Evolutionary conservation across 2,113 vertebrate genomes (phyloP).

Genomic region (Pseudopipra pipra): DNA sequence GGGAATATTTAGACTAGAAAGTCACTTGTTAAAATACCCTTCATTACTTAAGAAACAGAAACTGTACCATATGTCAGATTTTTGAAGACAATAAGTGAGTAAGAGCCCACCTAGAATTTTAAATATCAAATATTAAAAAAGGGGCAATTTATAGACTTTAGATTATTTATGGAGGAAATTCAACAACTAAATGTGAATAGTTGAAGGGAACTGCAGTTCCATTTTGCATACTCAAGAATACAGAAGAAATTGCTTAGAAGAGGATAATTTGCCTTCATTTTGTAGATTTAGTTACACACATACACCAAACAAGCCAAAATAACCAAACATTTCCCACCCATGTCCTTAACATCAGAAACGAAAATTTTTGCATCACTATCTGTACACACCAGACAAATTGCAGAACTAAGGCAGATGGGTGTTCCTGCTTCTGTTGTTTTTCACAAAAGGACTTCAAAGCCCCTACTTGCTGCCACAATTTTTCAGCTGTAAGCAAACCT

Average conservation of each 20-base stretch:
- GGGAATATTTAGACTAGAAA: background rate
- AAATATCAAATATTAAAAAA: background rate
- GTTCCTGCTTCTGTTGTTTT: slow-evolving; percentile 24
- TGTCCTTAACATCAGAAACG: background rate
- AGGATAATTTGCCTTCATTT: background rate
- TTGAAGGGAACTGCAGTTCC: background rate
- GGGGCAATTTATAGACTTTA: background rate
- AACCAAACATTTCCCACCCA: background rate
- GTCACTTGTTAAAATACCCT: background rate
- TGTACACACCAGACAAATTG: background rate
- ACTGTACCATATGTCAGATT: background rate
- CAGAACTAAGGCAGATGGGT: slow-evolving; percentile 10
- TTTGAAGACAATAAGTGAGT: background rate
- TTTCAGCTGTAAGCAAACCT: slow-evolving; percentile 38
- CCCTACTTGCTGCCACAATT: background rate
- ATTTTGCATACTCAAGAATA: background rate
- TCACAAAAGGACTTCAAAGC: slow-evolving; percentile 27
- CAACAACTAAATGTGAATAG: background rate
- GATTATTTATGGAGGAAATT: background rate
- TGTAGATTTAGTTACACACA: background rate
- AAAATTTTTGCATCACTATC: background rate
- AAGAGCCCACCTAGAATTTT: background rate
- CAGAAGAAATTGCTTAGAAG: background rate
- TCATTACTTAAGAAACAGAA: background rate
- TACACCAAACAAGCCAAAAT: background rate